A percentile compares a stretch with the other conserved stretches of the same genome.
These are phyloP conservation scores for Chrysemys picta DNA, from an alignment of 2,113 vertebrate species.

Conservation along the genomic window DNA sequence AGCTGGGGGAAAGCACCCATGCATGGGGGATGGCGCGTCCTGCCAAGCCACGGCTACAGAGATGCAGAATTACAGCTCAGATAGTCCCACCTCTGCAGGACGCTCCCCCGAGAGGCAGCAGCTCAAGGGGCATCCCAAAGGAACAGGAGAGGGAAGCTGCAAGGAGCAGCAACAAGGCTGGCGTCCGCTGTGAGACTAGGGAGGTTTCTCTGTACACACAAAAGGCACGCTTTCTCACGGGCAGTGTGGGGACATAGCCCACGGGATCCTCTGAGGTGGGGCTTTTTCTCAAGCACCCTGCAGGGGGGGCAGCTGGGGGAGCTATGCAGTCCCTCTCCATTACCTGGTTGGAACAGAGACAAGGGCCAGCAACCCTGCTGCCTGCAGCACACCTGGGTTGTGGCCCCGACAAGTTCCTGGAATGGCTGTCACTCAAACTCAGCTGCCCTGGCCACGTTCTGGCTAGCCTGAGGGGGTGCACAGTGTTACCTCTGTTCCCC, in stretches of 20 bases:
- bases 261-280: no score
- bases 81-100: background rate
- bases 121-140: background rate
- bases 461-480: background rate
- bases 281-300: background rate
- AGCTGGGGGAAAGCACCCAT: background rate
- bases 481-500: no score
- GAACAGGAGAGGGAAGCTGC: background rate
- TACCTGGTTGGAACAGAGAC: no score
- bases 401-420: no score
- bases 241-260: no score
- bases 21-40: background rate
- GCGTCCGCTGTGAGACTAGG: no score
- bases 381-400: no score
- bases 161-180: background rate
- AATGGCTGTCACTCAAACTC: background rate
- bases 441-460: background rate
- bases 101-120: background rate
- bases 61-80: background rate
- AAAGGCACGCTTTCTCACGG: no score
- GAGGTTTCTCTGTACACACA: no score
- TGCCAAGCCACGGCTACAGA: background rate
- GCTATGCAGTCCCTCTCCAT: no score
- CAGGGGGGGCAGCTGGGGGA: background rate
- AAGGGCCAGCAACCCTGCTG: no score